Evolutionary conservation across 2,888 invertebrate species (phyloP).

Genomic region (Cheilosia scutellata): DNA sequence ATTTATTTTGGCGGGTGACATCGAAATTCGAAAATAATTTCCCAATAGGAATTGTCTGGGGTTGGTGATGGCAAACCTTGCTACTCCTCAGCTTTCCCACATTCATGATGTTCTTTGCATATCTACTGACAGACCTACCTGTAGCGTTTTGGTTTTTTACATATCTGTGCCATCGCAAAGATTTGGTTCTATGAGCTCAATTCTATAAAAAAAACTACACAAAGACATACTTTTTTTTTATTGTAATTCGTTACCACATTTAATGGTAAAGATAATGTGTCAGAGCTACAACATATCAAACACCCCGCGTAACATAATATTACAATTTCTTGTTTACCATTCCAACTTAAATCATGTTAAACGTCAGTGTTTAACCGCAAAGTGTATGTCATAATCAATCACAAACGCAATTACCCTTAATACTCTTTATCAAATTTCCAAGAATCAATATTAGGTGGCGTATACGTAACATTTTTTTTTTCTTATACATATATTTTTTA

Average conservation of each 20-base stretch:
- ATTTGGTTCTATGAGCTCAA: too few species aligned
- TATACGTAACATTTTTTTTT: slow-evolving; percentile 60
- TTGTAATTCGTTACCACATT: slow-evolving; percentile 38
- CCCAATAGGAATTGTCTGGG: too few species aligned
- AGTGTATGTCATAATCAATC: slow-evolving; percentile 70
- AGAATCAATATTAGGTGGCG: slow-evolving; percentile 59
- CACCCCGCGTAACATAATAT: slow-evolving; percentile 62
- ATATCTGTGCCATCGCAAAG: too few species aligned
- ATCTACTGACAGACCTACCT: too few species aligned
- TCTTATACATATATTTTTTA: background rate
- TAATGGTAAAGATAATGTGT: slow-evolving; percentile 35
- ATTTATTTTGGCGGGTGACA: too few species aligned
- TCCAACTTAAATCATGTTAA: slow-evolving; percentile 60
- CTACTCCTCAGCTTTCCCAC: too few species aligned
- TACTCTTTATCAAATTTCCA: slow-evolving; percentile 69
- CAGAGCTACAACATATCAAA: slow-evolving; percentile 49
- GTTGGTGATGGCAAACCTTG: too few species aligned
- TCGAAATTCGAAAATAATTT: too few species aligned
- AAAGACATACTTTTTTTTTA: background rate
- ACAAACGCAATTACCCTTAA: slow-evolving; percentile 73
- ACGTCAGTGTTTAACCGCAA: slow-evolving; percentile 63
- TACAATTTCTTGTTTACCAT: slow-evolving; percentile 9
- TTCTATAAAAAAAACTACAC: background rate
- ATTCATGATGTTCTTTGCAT: too few species aligned
- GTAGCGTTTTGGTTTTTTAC: too few species aligned